Evolutionary conservation across 2,888 invertebrate species (phyloP), one percentile per base, ranked within the genome.

Genomic region (Drosophila fulvimacula): DNA sequence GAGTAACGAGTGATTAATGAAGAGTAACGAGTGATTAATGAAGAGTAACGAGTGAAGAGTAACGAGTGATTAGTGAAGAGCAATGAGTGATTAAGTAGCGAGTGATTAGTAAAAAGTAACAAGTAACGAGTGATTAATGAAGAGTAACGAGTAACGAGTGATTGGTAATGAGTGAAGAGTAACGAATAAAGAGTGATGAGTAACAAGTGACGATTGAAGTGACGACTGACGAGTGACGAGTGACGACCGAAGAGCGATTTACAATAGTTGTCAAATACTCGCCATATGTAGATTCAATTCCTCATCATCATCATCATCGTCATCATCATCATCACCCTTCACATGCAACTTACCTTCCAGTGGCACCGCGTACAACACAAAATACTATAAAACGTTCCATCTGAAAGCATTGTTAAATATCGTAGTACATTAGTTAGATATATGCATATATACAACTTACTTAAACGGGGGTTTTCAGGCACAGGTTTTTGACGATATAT

Each of bases 301-400:
- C 39, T n/a, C n/a, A n/a, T n/a, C n/a, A n/a, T n/a, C n/a, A n/a
- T n/a, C n/a, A n/a, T n/a, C n/a, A n/a, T n/a, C n/a, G n/a, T n/a
- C n/a, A n/a, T n/a, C n/a, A n/a, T n/a, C n/a, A n/a, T n/a, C n/a
- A n/a, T n/a, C n/a, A n/a, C n/a, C n/a, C n/a, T n/a, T n/a, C n/a
- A n/a, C n/a, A n/a, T n/a, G 21, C 9, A 46, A 44, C 67, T 53
- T 49, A 74, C 73, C 53, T 42, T 5, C 48, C 10, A 30, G 56
- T 52, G 4, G 68, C 55, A 5, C 70, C 82, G 13, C 69, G 69
- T 3, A 82, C 46, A 11, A 81, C 44, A 48, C 86, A 82, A 51
- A 79, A 82, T 0, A 70, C 76, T 42, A 85, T 69, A 21, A 51
- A 81, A 0, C 86, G 85, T 24, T 81, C 85, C 24, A 85, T n/a